phyloP scores from a whole-genome alignment of 1,140 invertebrate species.

The Centruroides vittatus region DNA sequence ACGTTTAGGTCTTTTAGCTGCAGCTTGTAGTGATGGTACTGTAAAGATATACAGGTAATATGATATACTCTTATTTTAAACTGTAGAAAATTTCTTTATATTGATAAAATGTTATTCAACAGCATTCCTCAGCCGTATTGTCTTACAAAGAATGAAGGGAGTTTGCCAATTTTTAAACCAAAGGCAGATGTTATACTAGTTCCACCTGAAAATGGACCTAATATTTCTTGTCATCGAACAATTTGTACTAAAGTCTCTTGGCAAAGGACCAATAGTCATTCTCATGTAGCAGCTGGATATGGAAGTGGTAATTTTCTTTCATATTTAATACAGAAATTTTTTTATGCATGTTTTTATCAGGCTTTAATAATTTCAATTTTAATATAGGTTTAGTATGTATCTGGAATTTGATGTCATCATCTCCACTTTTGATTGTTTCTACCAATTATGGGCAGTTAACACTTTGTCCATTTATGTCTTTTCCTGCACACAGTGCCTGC shows the following conservation, averaged over 20 bases:
- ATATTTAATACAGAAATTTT: background rate
- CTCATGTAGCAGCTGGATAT: conserved; percentile 42
- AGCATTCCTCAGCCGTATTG: too few relatives aligned
- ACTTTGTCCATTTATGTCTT: conserved; percentile 29
- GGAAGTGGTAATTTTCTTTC: conserved; percentile 37
- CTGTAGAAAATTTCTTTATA: too few relatives aligned
- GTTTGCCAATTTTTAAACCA: too few relatives aligned
- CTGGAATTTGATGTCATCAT: conserved; percentile 39
- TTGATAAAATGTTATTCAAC: too few relatives aligned
- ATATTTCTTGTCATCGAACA: too few relatives aligned
- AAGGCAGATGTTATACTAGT: too few relatives aligned
- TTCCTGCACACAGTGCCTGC: conserved; percentile 31
- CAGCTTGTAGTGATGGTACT: too few relatives aligned
- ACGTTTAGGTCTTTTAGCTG: too few relatives aligned
- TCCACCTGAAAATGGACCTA: too few relatives aligned
- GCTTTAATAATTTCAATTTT: background rate
- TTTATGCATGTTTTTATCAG: background rate
- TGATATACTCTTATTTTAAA: too few relatives aligned
- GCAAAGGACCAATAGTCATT: conserved; percentile 31
- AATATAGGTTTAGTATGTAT: conserved; percentile 31
- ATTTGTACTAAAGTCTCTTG: conserved; percentile 24
- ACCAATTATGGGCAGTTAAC: background rate
- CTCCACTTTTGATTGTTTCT: conserved; percentile 30
- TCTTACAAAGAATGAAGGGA: too few relatives aligned
- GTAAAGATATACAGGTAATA: too few relatives aligned